Evolutionary conservation across 2,888 invertebrate genomes (phyloP), one percentile per base, ranked within the genome.

Genomic region (Phrixothrix hirtus): DNA sequence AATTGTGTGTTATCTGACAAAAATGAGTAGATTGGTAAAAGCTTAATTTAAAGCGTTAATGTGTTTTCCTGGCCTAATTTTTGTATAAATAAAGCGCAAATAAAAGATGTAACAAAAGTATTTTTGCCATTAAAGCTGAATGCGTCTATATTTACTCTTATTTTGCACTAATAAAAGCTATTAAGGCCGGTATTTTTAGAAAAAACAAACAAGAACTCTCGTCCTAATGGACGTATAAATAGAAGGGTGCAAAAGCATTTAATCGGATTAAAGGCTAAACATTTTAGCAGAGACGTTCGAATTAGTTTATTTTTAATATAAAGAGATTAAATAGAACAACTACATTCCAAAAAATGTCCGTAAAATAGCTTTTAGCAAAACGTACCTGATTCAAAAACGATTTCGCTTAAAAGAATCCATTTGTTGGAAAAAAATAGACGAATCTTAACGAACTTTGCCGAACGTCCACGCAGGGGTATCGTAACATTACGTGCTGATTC

Each of bases 331-430:
- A n/a, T n/a, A n/a, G n/a, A n/a, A n/a, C n/a, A n/a, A n/a, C 34
- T 15, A 34, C 14, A 34, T 14, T 21, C 3, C 21, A 21, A 34
- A 45, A 45, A 41, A 25, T n/a, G n/a, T n/a, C n/a, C n/a, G n/a
- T n/a, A n/a, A n/a, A n/a, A n/a, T n/a, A n/a, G n/a, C n/a, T n/a
- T n/a, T n/a, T n/a, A n/a, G n/a, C n/a, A n/a, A 10, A 38, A 47
- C 82, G 82, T 75, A 88, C 89, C 80, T 52, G 92, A 89, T 63
- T 86, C 85, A 71, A 95, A 94, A 27, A 86, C 83, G 62, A 95
- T 81, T 77, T 95, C 95, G 75, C 93, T 93, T 68, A 95, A 83
- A 60, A 95, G 81, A 56, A 95, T 86, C 94, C 94, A 95, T 70
- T 87, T 85, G 60, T 88, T 83, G 55, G 87, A 86, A 71, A 92